Evolutionary conservation across 2,113 vertebrate species (phyloP).

Genomic region (Aythya baeri): DNA sequence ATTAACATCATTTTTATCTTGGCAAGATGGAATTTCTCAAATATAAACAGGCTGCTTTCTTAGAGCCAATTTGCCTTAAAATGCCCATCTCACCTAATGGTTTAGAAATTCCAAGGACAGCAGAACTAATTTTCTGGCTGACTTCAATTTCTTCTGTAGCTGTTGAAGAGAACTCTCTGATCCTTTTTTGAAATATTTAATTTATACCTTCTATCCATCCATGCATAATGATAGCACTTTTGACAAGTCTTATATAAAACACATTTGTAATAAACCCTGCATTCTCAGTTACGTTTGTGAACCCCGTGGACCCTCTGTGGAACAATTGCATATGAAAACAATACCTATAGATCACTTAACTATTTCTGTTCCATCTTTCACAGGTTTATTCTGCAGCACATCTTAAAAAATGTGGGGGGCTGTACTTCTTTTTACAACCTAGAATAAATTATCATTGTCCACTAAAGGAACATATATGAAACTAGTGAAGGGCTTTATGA

Average conservation of each 20-base stretch:
- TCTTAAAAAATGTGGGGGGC: background rate
- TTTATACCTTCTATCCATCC: slow-evolving; percentile 27
- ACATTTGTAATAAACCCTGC: background rate
- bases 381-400: background rate
- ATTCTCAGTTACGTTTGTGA: background rate
- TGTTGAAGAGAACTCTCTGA: background rate
- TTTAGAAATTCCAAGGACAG: slow-evolving; percentile 31
- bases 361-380: background rate
- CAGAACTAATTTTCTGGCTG: slow-evolving; percentile 33
- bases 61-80: background rate
- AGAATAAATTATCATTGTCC: background rate
- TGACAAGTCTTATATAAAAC: slow-evolving; percentile 15
- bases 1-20: background rate
- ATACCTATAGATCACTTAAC: background rate
- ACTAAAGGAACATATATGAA: background rate
- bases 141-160: slow-evolving; percentile 11
- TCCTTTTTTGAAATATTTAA: slow-evolving; percentile 36
- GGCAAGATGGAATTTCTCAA: background rate
- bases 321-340: background rate
- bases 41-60: background rate
- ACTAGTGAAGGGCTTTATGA: background rate
- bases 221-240: slow-evolving; percentile 34
- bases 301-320: background rate
- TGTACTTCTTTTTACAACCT: background rate
- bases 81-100: background rate